phyloP scores from a whole-genome alignment of 2,797 vertebrate genomes.

The Bufotes viridis region DNA sequence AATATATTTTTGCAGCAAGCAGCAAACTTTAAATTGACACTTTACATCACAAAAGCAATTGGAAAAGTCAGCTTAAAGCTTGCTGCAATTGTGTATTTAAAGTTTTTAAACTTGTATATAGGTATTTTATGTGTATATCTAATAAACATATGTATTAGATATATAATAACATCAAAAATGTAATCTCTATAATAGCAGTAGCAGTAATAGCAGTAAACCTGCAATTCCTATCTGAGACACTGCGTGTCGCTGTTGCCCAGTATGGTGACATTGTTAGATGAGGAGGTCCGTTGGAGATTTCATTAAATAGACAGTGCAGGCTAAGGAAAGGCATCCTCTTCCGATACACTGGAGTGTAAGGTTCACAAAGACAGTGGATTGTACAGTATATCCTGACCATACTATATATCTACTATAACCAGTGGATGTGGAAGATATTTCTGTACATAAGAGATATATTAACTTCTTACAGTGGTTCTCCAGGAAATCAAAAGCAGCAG shows the following conservation, averaged over 20 bases:
- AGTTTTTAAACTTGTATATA: too few relatives aligned
- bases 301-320: constrained; percentile 36
- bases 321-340: constrained; percentile 36
- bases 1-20: too few relatives aligned
- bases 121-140: background rate
- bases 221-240: constrained; percentile 67
- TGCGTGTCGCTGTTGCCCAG: constrained; percentile 71
- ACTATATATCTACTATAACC: background rate
- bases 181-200: background rate
- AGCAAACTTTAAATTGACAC: too few relatives aligned
- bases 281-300: constrained; percentile 23
- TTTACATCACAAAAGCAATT: too few relatives aligned
- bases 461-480: constrained; percentile 30
- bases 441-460: background rate
- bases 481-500: constrained; percentile 46
- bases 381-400: background rate
- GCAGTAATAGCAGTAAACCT: constrained; percentile 59
- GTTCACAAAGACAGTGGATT: constrained; percentile 13
- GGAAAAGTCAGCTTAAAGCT: too few relatives aligned
- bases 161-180: background rate
- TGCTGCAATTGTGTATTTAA: too few relatives aligned
- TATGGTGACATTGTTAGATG: constrained; percentile 48
- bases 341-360: constrained; percentile 10
- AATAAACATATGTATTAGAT: background rate
- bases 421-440: constrained; percentile 26